A percentile compares a stretch with the other conserved stretches of the same genome.
Evolutionary conservation across 2,888 invertebrate species (phyloP).

Genomic region (Papilio protenor): DNA sequence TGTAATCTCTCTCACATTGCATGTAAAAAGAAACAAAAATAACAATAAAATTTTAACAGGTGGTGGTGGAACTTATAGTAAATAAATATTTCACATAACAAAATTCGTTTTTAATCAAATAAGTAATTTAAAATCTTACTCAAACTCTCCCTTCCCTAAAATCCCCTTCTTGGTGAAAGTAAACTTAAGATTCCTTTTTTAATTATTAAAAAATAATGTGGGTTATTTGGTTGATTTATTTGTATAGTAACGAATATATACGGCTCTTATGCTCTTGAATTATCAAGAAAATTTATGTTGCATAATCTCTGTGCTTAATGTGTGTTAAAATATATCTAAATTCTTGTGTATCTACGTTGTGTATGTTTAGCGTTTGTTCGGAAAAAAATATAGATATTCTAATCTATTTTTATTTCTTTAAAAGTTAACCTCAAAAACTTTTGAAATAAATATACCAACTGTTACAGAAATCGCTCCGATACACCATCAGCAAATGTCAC

Average conservation of each 20-base stretch:
- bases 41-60: no score
- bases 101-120: background rate
- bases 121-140: no score
- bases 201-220: background rate
- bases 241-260: slow-evolving; percentile 38
- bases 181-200: background rate
- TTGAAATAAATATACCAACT: slow-evolving; percentile 52
- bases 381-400: slow-evolving; percentile 1
- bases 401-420: slow-evolving; percentile 22
- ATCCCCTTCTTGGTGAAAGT: no score
- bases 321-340: slow-evolving; percentile 28
- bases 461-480: slow-evolving; percentile 82
- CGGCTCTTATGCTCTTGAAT: background rate
- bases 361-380: slow-evolving; percentile 41
- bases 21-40: no score
- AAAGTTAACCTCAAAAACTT: slow-evolving; percentile 41
- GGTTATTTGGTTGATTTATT: background rate
- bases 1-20: no score
- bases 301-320: slow-evolving; percentile 42
- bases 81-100: no score
- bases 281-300: slow-evolving; percentile 26
- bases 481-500: slow-evolving; percentile 83
- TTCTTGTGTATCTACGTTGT: slow-evolving; percentile 42
- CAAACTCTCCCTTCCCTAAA: background rate
- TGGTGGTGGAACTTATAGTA: no score